Percentiles rank a stretch among this genome's conserved stretches.
Evolutionary conservation across 1,140 invertebrate species (phyloP).

Genomic region (Ceratosolen fusciceps): DNA sequence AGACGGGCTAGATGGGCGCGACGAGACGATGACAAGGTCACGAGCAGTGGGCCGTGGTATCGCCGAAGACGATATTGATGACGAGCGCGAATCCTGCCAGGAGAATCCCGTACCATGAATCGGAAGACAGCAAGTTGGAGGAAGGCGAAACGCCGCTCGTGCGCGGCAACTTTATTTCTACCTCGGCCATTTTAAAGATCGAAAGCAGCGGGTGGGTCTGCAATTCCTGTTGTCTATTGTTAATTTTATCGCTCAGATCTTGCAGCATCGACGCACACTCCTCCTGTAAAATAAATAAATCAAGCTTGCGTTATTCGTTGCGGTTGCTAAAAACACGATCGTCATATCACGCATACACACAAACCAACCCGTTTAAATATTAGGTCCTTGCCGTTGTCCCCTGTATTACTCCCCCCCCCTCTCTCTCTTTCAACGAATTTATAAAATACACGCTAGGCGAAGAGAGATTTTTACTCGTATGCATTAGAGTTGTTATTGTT

Average conservation of each 20-base stretch:
- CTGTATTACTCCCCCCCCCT: too few relatives aligned
- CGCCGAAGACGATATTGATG: constrained; percentile 49
- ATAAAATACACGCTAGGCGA: too few relatives aligned
- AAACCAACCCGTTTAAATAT: too few relatives aligned
- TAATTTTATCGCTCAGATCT: constrained; percentile 86
- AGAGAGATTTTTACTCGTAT: too few relatives aligned
- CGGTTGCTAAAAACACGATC: too few relatives aligned
- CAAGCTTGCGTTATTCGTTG: too few relatives aligned
- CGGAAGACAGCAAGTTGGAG: constrained; percentile 49
- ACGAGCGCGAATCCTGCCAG: constrained; percentile 48
- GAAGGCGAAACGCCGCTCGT: constrained; percentile 60
- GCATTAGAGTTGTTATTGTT: too few relatives aligned
- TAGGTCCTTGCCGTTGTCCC: too few relatives aligned
- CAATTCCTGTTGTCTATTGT: constrained; percentile 85
- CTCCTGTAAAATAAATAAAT: constrained; percentile 74
- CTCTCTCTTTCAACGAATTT: too few relatives aligned
- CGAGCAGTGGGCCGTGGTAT: constrained; percentile 52
- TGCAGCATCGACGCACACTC: constrained; percentile 86
- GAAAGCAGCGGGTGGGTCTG: constrained; percentile 88
- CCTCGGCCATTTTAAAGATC: constrained; percentile 93
- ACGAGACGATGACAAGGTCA: constrained; percentile 52
- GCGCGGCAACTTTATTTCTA: constrained; percentile 77
- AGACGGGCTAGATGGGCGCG: constrained; percentile 38
- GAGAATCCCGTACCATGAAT: constrained; percentile 43
- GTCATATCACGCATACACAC: too few relatives aligned